These are phyloP conservation scores for Ylistrum balloti DNA, from an alignment of 1,140 invertebrate genomes.

Conservation along the genomic window DNA sequence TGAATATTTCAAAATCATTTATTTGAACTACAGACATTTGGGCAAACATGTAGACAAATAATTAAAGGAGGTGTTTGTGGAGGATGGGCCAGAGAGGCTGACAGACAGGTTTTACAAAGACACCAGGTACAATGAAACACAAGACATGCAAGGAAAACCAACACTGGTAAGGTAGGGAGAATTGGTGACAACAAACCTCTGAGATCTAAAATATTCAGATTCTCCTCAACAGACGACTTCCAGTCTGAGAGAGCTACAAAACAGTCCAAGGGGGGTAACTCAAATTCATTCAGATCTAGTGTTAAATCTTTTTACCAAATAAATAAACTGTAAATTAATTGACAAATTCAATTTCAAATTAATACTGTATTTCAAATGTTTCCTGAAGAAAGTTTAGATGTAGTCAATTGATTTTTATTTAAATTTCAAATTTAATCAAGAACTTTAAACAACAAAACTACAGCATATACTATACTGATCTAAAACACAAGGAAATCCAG, in stretches of 20 bases:
- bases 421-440: too few species aligned
- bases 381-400: too few species aligned
- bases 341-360: too few species aligned
- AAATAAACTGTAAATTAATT: too few species aligned
- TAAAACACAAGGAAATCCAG: too few species aligned
- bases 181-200: constrained; percentile 49
- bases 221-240: constrained; percentile 54
- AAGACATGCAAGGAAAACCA: constrained; percentile 31
- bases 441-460: too few species aligned
- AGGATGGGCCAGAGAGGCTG: not conserved
- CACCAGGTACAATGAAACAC: not conserved
- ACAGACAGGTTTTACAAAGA: constrained; percentile 27
- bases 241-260: constrained; percentile 53
- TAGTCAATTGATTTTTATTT: too few species aligned
- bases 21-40: too few species aligned
- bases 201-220: constrained; percentile 53
- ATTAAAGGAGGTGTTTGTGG: not conserved
- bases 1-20: too few species aligned
- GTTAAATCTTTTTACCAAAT: not conserved
- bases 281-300: not conserved
- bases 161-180: not conserved
- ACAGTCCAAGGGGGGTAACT: not conserved
- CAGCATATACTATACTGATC: too few species aligned
- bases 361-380: too few species aligned
- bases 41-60: not conserved